Base-by-base conservation (phyloP, 1,140 invertebrate species). In the Solenopsis fugax region DNA sequence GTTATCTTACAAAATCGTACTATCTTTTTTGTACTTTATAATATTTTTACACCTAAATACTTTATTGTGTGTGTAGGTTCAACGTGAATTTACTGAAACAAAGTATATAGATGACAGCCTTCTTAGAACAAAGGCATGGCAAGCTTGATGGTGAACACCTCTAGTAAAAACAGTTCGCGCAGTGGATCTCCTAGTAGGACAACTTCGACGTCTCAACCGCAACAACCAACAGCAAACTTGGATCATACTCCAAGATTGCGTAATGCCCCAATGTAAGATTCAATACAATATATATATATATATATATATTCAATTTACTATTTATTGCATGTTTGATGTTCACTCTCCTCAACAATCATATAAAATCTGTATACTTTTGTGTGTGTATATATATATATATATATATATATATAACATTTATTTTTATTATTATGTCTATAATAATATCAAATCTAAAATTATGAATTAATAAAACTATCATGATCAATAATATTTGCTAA, bases 131-230 rank as follows among this genome's bases (percentile, higher is more conserved):
- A 92, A 93, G 94, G 93, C 90, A 95, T 95, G 95, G 94, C 94
- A 93, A 95, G 92, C 90, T 93, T 95, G 94, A 94, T 94, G 87
- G 94, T 95, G 62, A 92, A 91, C 64, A 78, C 94, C 13, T 95
- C 94, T 88, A 95, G 94, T 91, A 95, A 95, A 81, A 94, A 92
- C 89, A 95, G 94, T 88, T 95, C 95, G 6, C 93, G 95, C 48
- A 95, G 94, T 90, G 90, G 93, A 88, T 95, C 95, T 65, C 95
- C 95, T 34, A 95, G 90, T 85, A 93, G 95, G 93, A 91, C 90
- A 75, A 93, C 88, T 69, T 90, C 89, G 62, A 93, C 86, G 45
- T 92, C 92, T 65, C 90, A 93, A 80, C 73, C 88, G 52, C 93
- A 93, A 82, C 93, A 93, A 73, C 87, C 90, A 37, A 88, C 92